Evolutionary conservation across 2,113 vertebrate genomes (phyloP).

Genomic region (Eublepharis macularius): DNA sequence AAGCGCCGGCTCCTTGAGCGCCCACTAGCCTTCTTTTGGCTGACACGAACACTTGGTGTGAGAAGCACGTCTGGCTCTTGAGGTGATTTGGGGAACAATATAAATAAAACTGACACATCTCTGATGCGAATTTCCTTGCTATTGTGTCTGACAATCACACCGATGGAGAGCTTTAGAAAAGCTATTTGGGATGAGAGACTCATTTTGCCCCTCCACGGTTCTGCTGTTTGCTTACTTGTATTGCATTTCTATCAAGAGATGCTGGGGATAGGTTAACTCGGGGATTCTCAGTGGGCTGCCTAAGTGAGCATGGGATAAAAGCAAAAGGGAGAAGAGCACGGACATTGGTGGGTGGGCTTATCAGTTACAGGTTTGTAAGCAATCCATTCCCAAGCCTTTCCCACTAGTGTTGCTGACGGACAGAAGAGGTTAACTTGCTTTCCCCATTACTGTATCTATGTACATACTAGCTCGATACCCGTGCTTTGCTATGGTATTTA

Average conservation of each 20-base stretch:
- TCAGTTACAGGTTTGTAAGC: too few species aligned
- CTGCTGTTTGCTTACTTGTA: background rate
- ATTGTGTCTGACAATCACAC: background rate
- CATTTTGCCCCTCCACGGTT: background rate
- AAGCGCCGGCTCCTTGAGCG: background rate
- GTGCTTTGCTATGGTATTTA: too few species aligned
- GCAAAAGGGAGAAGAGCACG: too few species aligned
- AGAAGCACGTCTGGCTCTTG: background rate
- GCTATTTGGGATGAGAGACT: background rate
- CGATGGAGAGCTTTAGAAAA: background rate
- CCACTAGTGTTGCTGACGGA: too few species aligned
- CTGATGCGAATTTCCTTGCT: background rate
- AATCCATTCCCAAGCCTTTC: too few species aligned
- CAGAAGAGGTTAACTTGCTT: too few species aligned
- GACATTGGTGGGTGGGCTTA: too few species aligned
- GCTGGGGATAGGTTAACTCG: background rate
- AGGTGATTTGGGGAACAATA: background rate
- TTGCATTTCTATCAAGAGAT: background rate
- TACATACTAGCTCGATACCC: too few species aligned
- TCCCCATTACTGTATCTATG: too few species aligned
- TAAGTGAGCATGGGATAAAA: too few species aligned
- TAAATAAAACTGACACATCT: background rate
- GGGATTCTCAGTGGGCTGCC: background rate
- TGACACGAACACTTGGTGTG: background rate
- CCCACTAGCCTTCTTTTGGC: background rate